Evolutionary conservation across 1,140 invertebrate species (phyloP).

Genomic region (Leptinotarsa defecta): DNA sequence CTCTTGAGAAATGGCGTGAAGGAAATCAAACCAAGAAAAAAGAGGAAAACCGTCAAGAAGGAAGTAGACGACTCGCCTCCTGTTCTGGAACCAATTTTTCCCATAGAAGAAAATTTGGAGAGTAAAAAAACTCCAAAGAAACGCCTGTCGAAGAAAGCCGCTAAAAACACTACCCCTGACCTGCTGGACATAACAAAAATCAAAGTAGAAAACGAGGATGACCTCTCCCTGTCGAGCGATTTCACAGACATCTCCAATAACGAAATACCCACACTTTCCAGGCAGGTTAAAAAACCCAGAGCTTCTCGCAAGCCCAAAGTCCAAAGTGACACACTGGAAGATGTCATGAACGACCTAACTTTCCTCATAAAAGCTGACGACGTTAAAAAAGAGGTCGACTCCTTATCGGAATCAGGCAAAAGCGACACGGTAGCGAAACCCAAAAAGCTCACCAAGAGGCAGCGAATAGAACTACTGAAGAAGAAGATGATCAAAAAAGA

Average conservation of each 20-base stretch:
- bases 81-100: conserved; percentile 47
- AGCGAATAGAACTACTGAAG: conserved; percentile 42
- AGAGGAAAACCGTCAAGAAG: conserved; percentile 27
- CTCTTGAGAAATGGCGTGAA: conserved; percentile 50
- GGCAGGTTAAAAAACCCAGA: conserved; percentile 22
- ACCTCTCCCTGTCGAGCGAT: conserved; percentile 10
- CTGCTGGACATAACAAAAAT: conserved; percentile 32
- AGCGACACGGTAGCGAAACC: conserved; percentile 34
- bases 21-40: conserved; percentile 36
- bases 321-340: conserved; percentile 39
- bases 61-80: conserved; percentile 40
- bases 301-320: conserved; percentile 19
- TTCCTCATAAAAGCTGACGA: conserved; percentile 43
- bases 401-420: conserved; percentile 38
- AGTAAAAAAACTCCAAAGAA: conserved; percentile 41
- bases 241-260: conserved; percentile 19
- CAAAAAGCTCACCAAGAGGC: conserved; percentile 43
- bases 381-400: conserved; percentile 45
- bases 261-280: conserved; percentile 21
- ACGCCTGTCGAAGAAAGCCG: conserved; percentile 31
- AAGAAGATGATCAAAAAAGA: conserved; percentile 47
- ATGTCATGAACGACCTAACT: conserved; percentile 49
- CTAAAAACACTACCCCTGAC: not conserved
- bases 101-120: conserved; percentile 41
- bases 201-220: conserved; percentile 30